Evolutionary conservation across 2,888 invertebrate genomes (phyloP), one percentile per base, ranked within the genome.

Genomic region (Pheosia tremula): DNA sequence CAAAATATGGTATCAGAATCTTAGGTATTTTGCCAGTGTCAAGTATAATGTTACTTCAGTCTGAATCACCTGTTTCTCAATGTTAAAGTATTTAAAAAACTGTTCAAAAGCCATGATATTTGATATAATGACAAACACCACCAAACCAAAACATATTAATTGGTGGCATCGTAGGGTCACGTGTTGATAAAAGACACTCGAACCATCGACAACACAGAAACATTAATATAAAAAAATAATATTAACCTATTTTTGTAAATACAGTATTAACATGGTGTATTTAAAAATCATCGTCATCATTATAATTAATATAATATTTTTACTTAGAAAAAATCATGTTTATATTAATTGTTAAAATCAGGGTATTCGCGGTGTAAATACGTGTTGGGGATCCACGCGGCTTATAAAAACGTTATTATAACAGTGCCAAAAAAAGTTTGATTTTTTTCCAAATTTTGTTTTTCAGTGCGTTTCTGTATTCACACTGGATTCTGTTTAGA

Each of bases 201-300:
- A 79, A 78, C 75, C 77, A 77, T 75, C 67, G 76, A 72, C 69
- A 78, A 65, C 69, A 71, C 64, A 57, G 61, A 60, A 61, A 72
- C 67, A 67, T 60, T 13, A 64, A 67, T 70, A 58, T 71, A 66
- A 69, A 64, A 79, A 66, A 71, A 65, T 72, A 73, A 71, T 79
- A 53, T 39, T 7, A 39, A 55, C 74, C 86, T 88, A 88, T 88
- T 88, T 88, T 88, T 88, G 86, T 88, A 88, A 87, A 88, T 88
- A 88, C 86, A 86, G 81, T 86, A 83, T 85, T 83, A 77, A 82
- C 61, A 75, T 74, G 67, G 69, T 72, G 79, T 86, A 82, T 83
- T 82, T 84, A 78, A 75, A 78, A 79, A 81, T 80, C 75, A 76
- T 77, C 77, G 67, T 79, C 78, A 74, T 77, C 68, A 60, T 54